These are phyloP conservation scores for Clarias batrachus DNA, from an alignment of 2,113 vertebrate genomes.

Conservation along the genomic window DNA sequence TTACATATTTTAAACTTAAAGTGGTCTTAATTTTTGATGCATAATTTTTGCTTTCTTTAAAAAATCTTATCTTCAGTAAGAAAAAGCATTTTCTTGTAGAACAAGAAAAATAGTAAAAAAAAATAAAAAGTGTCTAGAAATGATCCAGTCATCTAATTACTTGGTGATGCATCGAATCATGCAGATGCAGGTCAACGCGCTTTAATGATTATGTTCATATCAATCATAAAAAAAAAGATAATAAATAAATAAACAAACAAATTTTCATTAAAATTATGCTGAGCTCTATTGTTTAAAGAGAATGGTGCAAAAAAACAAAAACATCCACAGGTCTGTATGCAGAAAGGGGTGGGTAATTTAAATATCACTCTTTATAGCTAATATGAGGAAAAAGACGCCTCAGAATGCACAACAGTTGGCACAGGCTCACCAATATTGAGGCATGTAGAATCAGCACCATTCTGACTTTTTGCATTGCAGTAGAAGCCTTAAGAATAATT, in stretches of 20 bases:
- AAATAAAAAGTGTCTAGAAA: not conserved
- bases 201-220: not conserved
- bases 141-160: not conserved
- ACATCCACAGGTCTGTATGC: not conserved
- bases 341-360: not conserved
- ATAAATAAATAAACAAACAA: too few relatives aligned
- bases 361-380: not conserved
- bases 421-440: not conserved
- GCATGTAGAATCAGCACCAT: too few relatives aligned
- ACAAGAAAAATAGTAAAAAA: not conserved
- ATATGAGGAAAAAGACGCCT: not conserved
- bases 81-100: not conserved
- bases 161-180: not conserved
- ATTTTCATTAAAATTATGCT: too few relatives aligned
- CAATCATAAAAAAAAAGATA: not conserved
- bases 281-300: not conserved
- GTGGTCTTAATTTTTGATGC: too few relatives aligned
- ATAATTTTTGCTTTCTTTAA: too few relatives aligned
- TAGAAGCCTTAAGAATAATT: too few relatives aligned
- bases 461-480: not conserved
- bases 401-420: not conserved
- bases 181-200: not conserved
- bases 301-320: not conserved
- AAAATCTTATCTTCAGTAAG: not conserved
- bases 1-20: too few relatives aligned